Evolutionary conservation across 2,888 invertebrate species (phyloP).

Genomic region (Drosophila buzzatii): DNA sequence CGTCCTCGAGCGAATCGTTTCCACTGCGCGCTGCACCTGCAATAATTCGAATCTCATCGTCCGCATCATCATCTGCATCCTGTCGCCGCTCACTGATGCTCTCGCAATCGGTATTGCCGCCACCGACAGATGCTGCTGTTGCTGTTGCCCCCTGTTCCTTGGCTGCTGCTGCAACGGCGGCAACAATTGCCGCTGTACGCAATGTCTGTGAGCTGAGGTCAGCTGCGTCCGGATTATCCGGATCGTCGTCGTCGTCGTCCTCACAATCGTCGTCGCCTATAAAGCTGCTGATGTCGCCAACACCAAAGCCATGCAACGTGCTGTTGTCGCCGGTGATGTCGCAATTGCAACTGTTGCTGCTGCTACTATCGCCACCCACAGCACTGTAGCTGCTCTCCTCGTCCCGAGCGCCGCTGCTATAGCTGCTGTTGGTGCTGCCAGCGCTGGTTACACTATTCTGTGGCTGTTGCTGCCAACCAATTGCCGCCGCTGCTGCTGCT

Average conservation of each 20-base stretch:
- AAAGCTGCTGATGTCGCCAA: slow-evolving; percentile 80
- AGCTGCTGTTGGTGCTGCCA: slow-evolving; percentile 69
- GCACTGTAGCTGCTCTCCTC: slow-evolving; percentile 71
- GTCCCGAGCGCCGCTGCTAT: slow-evolving; percentile 66
- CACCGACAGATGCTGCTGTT: slow-evolving; percentile 30
- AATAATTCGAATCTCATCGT: slow-evolving; percentile 62
- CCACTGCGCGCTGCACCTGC: slow-evolving; percentile 48
- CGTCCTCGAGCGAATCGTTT: slow-evolving; percentile 72
- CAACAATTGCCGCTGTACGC: slow-evolving; percentile 75
- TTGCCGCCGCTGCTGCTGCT: slow-evolving; percentile 22
- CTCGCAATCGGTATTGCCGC: slow-evolving; percentile 69
- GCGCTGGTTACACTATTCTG: slow-evolving; percentile 74
- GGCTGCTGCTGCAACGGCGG: slow-evolving; percentile 69
- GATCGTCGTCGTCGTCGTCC: slow-evolving; percentile 59
- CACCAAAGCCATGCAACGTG: slow-evolving; percentile 81
- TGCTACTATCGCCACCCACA: slow-evolving; percentile 75
- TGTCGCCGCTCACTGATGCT: slow-evolving; percentile 68
- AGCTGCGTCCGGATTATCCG: slow-evolving; percentile 46
- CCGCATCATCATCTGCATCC: slow-evolving; percentile 61
- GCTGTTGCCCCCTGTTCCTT: slow-evolving; percentile 58
- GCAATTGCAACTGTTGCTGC: slow-evolving; percentile 83
- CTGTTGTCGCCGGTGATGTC: slow-evolving; percentile 84
- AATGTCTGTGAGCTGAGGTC: slow-evolving; percentile 68
- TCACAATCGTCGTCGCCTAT: slow-evolving; percentile 73
- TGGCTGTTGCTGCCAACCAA: slow-evolving; percentile 68